Evolutionary conservation across 2,888 invertebrate genomes (phyloP).

Genomic region (Brachycybe producta): DNA sequence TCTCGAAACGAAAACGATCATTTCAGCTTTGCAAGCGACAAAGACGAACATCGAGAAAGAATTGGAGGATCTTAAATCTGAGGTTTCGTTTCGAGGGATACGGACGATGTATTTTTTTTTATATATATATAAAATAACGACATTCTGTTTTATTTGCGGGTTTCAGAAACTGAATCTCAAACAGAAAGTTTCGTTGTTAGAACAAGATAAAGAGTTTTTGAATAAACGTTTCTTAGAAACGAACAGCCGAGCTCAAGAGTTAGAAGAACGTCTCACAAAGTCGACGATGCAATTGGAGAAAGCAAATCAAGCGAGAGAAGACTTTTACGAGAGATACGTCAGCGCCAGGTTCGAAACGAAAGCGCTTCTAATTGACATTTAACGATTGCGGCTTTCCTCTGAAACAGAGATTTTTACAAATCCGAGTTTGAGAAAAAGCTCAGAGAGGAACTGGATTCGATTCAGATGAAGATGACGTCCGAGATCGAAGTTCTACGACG

Average conservation of each 20-base stretch:
- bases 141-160: too few relatives aligned
- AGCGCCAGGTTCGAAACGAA: constrained; percentile 16
- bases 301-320: constrained; percentile 15
- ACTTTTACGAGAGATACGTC: constrained; percentile 19
- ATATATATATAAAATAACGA: too few relatives aligned
- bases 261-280: constrained; percentile 17
- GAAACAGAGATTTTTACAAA: constrained; percentile 19
- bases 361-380: not conserved
- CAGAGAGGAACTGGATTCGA: constrained; percentile 16
- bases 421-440: constrained; percentile 20
- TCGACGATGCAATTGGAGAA: constrained; percentile 16
- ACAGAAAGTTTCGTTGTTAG: constrained; percentile 17
- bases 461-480: constrained; percentile 14
- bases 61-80: constrained; percentile 13
- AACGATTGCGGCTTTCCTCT: not conserved
- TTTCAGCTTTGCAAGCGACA: constrained; percentile 11
- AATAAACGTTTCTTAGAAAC: constrained; percentile 17
- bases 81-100: constrained; percentile 4
- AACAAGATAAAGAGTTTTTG: constrained; percentile 21
- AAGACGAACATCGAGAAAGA: constrained; percentile 5
- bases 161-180: constrained; percentile 6
- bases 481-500: constrained; percentile 16
- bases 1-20: constrained; percentile 6
- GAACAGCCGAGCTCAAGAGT: not conserved
- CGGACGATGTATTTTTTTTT: too few relatives aligned